These are phyloP conservation scores for Pherbina coryleti DNA, from an alignment of 2,888 invertebrate species.

Conservation along the genomic window DNA sequence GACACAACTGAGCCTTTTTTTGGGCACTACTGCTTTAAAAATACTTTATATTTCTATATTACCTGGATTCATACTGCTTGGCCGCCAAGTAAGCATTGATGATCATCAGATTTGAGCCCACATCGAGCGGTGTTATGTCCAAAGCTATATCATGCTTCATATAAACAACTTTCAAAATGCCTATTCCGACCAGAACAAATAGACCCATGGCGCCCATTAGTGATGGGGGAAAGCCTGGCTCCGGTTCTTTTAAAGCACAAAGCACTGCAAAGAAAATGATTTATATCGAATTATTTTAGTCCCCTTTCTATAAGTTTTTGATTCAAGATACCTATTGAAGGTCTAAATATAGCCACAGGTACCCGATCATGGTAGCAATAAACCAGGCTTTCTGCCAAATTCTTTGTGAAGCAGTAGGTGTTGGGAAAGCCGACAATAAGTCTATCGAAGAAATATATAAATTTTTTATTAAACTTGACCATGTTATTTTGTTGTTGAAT, in stretches of 20 bases:
- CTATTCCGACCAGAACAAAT: constrained; percentile 56
- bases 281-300: neutral
- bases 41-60: neutral
- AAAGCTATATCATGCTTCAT: constrained; percentile 45
- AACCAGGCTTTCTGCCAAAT: constrained; percentile 85
- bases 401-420: constrained; percentile 92
- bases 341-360: constrained; percentile 84
- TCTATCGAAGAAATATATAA: constrained; percentile 44
- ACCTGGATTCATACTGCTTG: constrained; percentile 29
- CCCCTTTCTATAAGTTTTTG: neutral
- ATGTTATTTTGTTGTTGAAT: constrained; percentile 26
- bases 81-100: constrained; percentile 45
- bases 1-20: too few relatives aligned
- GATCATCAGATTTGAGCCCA: constrained; percentile 53
- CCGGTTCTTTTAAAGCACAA: constrained; percentile 55
- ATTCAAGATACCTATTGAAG: constrained; percentile 80
- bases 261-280: constrained; percentile 49
- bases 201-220: constrained; percentile 60
- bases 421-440: constrained; percentile 75
- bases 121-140: constrained; percentile 59
- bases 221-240: constrained; percentile 58
- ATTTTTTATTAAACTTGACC: neutral
- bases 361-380: constrained; percentile 76
- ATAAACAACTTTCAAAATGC: constrained; percentile 56
- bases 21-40: too few relatives aligned